Evolutionary conservation across 2,888 invertebrate genomes (phyloP), one percentile per base, ranked within the genome.

Genomic region (Agonum fuliginosum): DNA sequence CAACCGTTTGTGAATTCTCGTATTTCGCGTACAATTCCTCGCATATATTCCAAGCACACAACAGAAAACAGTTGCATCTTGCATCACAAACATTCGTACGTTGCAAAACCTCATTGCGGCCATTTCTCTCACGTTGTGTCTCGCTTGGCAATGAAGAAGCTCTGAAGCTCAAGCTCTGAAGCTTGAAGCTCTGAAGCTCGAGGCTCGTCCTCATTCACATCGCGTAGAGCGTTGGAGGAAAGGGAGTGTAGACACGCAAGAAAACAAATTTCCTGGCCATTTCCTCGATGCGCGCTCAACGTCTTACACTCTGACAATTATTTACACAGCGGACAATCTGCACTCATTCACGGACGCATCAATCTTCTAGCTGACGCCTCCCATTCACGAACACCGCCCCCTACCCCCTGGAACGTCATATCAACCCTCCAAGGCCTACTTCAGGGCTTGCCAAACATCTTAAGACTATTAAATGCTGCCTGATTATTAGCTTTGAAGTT

Each of bases 251-350:
- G 24, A 30, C 73, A 73, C 73, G 73, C 73, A 73, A 73, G 73
- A 73, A 73, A 73, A 73, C 73, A 73, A 73, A 73, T 73, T 73
- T 73, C 73, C 73, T 73, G 73, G 73, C 58, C 73, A 73, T 73
- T 73, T 73, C 73, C 73, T 37, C 51, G 73, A 73, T 54, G 71
- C 51, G 43, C 46, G 51, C 24, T 54, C 51, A 14, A 14, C 20
- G 27, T n/a, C 51, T 22, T 14, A 37, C 70, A 58, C 73, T 34
- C 41, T 43, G 54, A 58, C 73, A 73, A 73, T 73, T 73, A 73
- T 73, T 73, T 73, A 73, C 54, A 73, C 41, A 41, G 58, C 58
- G 73, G 73, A 73, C 73, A 73, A 73, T 73, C 58, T 73, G 73
- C 54, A 73, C 54, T 54, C 73, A 58, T 73, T 58, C 54, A 41